phyloP scores from a whole-genome alignment of 2,113 vertebrate species.

The Melanotaenia duboulayi region DNA sequence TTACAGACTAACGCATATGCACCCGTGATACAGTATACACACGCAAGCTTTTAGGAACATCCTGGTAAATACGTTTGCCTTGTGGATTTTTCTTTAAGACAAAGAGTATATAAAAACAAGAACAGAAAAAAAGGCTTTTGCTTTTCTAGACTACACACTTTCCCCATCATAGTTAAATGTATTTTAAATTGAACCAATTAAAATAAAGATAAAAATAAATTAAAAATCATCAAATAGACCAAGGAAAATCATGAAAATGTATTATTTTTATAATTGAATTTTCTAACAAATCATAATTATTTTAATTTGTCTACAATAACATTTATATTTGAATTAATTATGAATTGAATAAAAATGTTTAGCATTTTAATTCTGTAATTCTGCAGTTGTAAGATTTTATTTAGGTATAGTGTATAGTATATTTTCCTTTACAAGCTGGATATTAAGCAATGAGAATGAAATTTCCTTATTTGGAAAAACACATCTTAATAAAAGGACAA shows the following conservation, averaged over 20 bases:
- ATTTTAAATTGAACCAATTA: background rate
- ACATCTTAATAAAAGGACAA: no score
- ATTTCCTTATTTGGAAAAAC: no score
- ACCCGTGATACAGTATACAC: slow-evolving; percentile 50
- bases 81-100: slow-evolving; percentile 29
- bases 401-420: no score
- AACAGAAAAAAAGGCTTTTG: background rate
- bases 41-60: slow-evolving; percentile 29
- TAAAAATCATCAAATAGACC: background rate
- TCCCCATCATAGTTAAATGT: background rate
- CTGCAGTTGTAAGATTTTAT: no score
- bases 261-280: background rate
- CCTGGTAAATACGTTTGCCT: slow-evolving; percentile 54
- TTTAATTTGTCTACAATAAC: background rate
- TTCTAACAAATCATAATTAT: background rate
- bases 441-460: no score
- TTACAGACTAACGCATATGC: slow-evolving; percentile 70
- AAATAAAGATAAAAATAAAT: background rate
- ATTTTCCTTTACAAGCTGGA: no score
- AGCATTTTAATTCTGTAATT: no score
- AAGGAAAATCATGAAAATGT: background rate
- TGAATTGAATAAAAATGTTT: no score
- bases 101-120: slow-evolving; percentile 24
- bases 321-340: background rate
- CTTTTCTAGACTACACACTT: background rate